A percentile compares a stretch with the other conserved stretches of the same genome.
Conservation (phyloP, 2,797 vertebrate species). For the Alexandromys oeconomus region DNA sequence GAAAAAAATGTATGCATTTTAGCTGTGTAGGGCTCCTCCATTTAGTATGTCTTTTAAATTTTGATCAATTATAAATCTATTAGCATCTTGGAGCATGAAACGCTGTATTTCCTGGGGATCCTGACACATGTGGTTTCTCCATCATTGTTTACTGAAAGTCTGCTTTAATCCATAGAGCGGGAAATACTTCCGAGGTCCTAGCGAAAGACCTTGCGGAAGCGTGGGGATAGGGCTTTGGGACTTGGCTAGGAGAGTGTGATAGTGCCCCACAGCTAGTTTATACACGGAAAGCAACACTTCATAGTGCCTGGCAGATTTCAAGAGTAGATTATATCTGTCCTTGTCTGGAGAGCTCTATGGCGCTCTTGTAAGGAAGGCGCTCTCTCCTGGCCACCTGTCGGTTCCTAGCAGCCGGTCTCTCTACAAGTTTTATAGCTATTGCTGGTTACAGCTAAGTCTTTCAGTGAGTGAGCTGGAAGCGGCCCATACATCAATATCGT, state of each 20-base stretch:
- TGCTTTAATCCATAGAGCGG: background rate
- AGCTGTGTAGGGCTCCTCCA: constrained; percentile 17
- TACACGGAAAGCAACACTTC: constrained; percentile 66
- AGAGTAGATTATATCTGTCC: constrained; percentile 82
- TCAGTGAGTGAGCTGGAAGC: constrained; percentile 79
- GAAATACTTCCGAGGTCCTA: background rate
- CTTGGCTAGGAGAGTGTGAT: constrained; percentile 48
- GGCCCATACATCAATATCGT: constrained; percentile 80
- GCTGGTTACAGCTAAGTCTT: constrained; percentile 76
- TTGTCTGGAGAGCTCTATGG: constrained; percentile 80
- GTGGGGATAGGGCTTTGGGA: constrained; percentile 28
- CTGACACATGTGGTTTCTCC: background rate
- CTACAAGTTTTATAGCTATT: constrained; percentile 66
- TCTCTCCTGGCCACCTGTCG: constrained; percentile 79
- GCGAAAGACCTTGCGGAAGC: background rate
- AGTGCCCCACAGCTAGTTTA: constrained; percentile 75
- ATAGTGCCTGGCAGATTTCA: constrained; percentile 83
- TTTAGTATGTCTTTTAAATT: constrained; percentile 67
- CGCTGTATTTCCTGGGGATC: constrained; percentile 15
- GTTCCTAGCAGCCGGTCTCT: constrained; percentile 60
- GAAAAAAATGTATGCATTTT: constrained; percentile 71
- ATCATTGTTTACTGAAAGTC: constrained; percentile 60
- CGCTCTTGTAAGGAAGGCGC: constrained; percentile 66
- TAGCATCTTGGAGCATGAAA: constrained; percentile 54
- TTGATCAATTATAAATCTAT: constrained; percentile 63